Evolutionary conservation across 1,140 invertebrate genomes (phyloP).

Genomic region (Plectrocnemia conspersa): DNA sequence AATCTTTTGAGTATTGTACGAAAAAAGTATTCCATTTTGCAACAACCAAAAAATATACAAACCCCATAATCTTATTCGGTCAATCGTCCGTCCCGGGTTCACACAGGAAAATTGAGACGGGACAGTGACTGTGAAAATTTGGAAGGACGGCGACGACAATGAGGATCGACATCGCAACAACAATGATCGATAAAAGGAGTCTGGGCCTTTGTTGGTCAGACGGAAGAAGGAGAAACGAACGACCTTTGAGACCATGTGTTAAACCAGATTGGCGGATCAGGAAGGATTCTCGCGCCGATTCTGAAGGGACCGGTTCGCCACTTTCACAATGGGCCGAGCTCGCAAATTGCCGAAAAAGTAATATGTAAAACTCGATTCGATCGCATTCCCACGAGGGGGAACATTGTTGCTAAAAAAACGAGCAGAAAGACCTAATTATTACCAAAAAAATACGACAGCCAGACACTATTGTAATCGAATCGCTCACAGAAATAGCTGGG

Average conservation of each 20-base stretch:
- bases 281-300: neutral
- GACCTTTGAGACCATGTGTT: neutral
- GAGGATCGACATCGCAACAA: neutral
- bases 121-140: neutral
- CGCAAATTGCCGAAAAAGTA: neutral
- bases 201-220: neutral
- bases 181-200: neutral
- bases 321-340: neutral
- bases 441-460: conserved; percentile 12
- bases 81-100: neutral
- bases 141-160: neutral
- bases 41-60: neutral
- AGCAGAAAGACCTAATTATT: conserved; percentile 19
- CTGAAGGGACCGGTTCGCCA: neutral
- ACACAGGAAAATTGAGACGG: neutral
- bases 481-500: conserved; percentile 22
- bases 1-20: neutral
- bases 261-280: neutral
- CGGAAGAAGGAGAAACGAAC: neutral
- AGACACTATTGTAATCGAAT: conserved; percentile 25
- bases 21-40: neutral
- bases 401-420: neutral
- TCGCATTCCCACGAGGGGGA: conserved; percentile 10
- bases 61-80: neutral
- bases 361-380: neutral